phyloP scores from a whole-genome alignment of 2,888 invertebrate genomes.

The Liposcelis brunnea region DNA sequence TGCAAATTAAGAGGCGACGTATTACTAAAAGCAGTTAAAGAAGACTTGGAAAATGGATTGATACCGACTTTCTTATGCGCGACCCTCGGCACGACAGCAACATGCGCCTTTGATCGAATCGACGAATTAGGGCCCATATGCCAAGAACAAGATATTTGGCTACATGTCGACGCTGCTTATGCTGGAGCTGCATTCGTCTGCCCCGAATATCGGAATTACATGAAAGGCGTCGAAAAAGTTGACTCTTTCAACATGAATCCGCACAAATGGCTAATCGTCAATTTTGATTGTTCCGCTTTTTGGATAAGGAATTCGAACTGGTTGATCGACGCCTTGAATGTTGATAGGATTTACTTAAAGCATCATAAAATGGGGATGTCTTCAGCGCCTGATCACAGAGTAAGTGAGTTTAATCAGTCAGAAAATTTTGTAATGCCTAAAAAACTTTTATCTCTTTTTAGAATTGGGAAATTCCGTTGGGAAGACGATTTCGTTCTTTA shows the following conservation, averaged over 20 bases:
- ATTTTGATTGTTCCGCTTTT: conserved; percentile 90
- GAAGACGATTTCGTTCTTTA: conserved; percentile 71
- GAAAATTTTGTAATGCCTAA: not conserved
- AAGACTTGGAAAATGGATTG: conserved; percentile 73
- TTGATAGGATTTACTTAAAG: conserved; percentile 75
- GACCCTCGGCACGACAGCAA: conserved; percentile 90
- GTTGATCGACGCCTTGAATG: conserved; percentile 71
- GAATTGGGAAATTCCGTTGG: conserved; percentile 77
- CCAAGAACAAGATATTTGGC: conserved; percentile 58
- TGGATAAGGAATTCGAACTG: conserved; percentile 70
- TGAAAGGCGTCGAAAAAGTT: conserved; percentile 59
- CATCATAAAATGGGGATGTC: conserved; percentile 41
- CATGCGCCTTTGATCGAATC: conserved; percentile 82
- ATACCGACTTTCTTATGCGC: conserved; percentile 87
- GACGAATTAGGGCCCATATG: conserved; percentile 86
- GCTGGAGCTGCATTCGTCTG: conserved; percentile 66
- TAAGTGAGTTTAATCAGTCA: too few species aligned
- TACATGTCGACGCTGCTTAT: conserved; percentile 95
- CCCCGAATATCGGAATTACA: conserved; percentile 70
- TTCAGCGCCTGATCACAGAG: conserved; percentile 39
- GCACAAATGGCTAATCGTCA: conserved; percentile 90
- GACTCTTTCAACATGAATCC: conserved; percentile 89
- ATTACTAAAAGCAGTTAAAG: conserved; percentile 57
- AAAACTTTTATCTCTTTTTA: conserved; percentile 28
- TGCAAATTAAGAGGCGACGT: conserved; percentile 57